phyloP scores from a whole-genome alignment of 1,140 invertebrate genomes.

The Heliothis subflexa region DNA sequence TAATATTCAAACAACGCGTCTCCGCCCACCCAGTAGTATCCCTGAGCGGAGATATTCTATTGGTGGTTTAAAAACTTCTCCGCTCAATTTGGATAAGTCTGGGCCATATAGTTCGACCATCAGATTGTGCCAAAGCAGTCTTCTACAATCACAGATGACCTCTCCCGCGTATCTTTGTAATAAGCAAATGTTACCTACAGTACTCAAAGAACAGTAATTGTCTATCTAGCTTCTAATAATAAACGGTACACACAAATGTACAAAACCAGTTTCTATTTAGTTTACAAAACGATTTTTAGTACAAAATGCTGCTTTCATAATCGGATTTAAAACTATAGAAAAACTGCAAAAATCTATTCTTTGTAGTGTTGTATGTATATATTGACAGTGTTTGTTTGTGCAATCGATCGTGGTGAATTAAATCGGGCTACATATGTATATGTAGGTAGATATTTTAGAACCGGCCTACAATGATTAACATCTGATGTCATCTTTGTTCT shows the following conservation, averaged over 20 bases:
- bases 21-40: too few relatives aligned
- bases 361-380: too few relatives aligned
- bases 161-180: constrained; percentile 31
- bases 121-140: constrained; percentile 3
- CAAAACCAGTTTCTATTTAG: neutral
- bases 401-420: too few relatives aligned
- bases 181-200: constrained; percentile 17
- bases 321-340: too few relatives aligned
- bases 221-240: constrained; percentile 19
- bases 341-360: too few relatives aligned
- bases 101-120: neutral
- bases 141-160: constrained; percentile 38
- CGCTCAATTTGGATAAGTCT: neutral
- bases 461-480: neutral
- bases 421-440: neutral
- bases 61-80: neutral
- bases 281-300: neutral
- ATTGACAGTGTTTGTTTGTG: too few relatives aligned
- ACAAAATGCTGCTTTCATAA: too few relatives aligned
- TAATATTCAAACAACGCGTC: too few relatives aligned
- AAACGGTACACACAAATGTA: neutral
- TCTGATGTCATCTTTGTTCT: constrained; percentile 3
- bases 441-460: neutral
- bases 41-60: too few relatives aligned
- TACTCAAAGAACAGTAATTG: constrained; percentile 15